These are phyloP conservation scores for Sesia apiformis DNA, from an alignment of 2,888 invertebrate species.

Conservation along the genomic window DNA sequence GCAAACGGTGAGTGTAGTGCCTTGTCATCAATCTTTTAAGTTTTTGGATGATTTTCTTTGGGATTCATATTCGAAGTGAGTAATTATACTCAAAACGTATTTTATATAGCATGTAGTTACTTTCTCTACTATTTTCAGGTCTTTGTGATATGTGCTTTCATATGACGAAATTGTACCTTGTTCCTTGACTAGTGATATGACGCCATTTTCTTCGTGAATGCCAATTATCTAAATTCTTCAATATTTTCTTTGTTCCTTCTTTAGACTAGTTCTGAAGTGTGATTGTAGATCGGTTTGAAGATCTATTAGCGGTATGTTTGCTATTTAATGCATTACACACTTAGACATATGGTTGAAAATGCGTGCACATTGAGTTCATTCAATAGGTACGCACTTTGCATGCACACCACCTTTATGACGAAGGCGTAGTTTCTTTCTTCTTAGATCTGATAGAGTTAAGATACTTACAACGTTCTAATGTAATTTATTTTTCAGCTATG, in stretches of 20 bases:
- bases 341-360: too few species aligned
- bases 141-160: constrained; percentile 43
- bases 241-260: constrained; percentile 53
- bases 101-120: constrained; percentile 39
- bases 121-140: constrained; percentile 34
- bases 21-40: constrained; percentile 73
- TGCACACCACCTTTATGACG: constrained; percentile 44
- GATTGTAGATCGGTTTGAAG: constrained; percentile 17
- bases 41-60: constrained; percentile 75
- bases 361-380: constrained; percentile 6
- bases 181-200: constrained; percentile 74
- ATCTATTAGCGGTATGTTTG: constrained; percentile 16
- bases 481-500: too few species aligned
- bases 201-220: constrained; percentile 76
- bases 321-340: constrained; percentile 11
- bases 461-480: too few species aligned
- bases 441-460: background rate
- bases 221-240: constrained; percentile 67
- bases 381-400: constrained; percentile 53
- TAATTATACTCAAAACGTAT: constrained; percentile 43
- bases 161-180: constrained; percentile 72
- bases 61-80: constrained; percentile 74
- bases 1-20: constrained; percentile 76
- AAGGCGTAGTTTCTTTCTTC: constrained; percentile 34
- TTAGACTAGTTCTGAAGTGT: constrained; percentile 7